Base-by-base conservation (phyloP, 2,113 vertebrate genomes). In the Jaculus jaculus region DNA sequence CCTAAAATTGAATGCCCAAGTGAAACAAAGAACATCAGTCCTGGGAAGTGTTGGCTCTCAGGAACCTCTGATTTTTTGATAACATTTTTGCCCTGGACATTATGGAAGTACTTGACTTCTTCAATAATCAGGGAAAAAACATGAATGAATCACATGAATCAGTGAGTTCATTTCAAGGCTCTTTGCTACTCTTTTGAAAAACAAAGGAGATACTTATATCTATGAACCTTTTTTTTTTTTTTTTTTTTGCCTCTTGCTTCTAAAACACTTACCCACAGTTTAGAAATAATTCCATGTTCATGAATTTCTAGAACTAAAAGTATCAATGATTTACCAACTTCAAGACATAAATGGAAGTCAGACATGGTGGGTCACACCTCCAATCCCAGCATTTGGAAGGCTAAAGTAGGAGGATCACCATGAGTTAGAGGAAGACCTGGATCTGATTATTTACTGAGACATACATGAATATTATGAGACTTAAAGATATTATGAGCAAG, bases 181-280 rank as follows among this genome's bases (percentile, higher is more conserved):
- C 5, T 37, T 23, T 77, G 63, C 4, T n/a, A 34, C 65, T 24
- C 24, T 87, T 5, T 63, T 71, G 26, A 11, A 12, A 16, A 23
- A 0, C 16, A 61, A 9, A 0, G 47, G 21, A 71, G 4, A 21
- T 4, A 34, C 9, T 30, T 37, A 3, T 37, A 3, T 37, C 7
- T 30, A 30, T 60, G 17, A 5, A 69, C 51, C 30, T 15, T 65
- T 42, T 10, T 47, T 24, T 37, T 68, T 37, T 39, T n/a, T 15
- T 65, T 42, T 10, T 47, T 24, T 37, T 68, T 37, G n/a, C n/a
- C n/a, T 39, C 16, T 69, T 69, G 60, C 7, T 63, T 74, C 37
- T 81, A 32, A 13, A 69, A 58, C 7, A 60, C 15, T 85, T 73
- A 7, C 4, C 13, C 26, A 47, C n/a, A 74, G 2, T 28, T n/a